Evolutionary conservation across 2,113 vertebrate species (phyloP), one percentile per base, ranked within the genome.

Genomic region (Triplophysa siluroides): DNA sequence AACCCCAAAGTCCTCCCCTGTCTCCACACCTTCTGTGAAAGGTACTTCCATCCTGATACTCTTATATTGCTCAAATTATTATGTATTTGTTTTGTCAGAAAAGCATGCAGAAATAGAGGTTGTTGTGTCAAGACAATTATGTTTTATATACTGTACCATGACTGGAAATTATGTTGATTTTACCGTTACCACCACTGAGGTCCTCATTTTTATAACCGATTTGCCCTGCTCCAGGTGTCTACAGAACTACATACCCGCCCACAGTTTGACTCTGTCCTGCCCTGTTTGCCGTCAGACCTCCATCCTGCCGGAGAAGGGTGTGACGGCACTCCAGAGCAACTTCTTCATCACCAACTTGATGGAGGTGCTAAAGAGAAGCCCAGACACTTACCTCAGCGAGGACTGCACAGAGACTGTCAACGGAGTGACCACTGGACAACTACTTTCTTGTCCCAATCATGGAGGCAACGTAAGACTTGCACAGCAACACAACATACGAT

Each of bases 291-390:
- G 96, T 77, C 97, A 98, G 94, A 98, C 97, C 62, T 98, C 98
- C 72, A 98, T 98, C 92, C 93, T 98, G 85, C 98, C 98, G 76
- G 97, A 99, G 93, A 97, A 97, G 84, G 98, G 98, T 76, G 97
- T 99, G 92, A 95, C 94, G 63, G 98, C 98, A 0, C 93, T 99
- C 63, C 98, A 99, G 91, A 98, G 96, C 88, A 98, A 99, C 90
- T 99, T 98, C 92, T 99, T 98, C 89, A 99, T 99, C 90, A 98
- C 98, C 76, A 98, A 98, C 94, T 95, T 99, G 90, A 99, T 99
- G 96, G 98, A 99, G 52, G 96, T 99, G 89, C 92, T 99, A 92
- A 96, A 98, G 90, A 92, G 95, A 86, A 92, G 93, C 0, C 96
- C 96, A 0, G 92, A 94, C 77, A 95, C 90, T 86, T 93, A 90